Percentiles rank a stretch among this genome's conserved stretches.
phyloP scores from a whole-genome alignment of 1,140 invertebrate genomes.

The Ceratina japonica region DNA sequence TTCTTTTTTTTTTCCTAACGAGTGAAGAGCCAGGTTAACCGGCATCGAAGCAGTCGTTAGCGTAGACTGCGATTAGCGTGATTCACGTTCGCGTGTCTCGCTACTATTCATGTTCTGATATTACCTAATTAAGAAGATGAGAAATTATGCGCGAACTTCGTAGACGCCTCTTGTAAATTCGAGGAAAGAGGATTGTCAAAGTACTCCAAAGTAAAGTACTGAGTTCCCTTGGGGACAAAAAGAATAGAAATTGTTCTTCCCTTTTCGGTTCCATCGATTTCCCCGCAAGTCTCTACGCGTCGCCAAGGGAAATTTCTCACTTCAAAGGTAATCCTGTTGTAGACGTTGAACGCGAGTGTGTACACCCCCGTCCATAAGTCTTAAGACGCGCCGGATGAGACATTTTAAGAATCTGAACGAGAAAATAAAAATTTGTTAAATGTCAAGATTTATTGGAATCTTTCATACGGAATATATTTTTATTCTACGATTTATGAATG shows the following conservation, averaged over 20 bases:
- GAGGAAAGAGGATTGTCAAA: conserved; percentile 2
- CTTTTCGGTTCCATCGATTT: conserved; percentile 27
- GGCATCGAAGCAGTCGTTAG: not conserved
- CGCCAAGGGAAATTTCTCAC: conserved; percentile 37
- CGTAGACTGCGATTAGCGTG: not conserved
- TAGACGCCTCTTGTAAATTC: not conserved
- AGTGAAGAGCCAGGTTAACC: not conserved
- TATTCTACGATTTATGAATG: no score
- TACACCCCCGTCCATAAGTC: not conserved
- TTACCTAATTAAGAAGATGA: no score
- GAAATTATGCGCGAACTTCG: not conserved
- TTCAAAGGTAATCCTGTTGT: conserved; percentile 3
- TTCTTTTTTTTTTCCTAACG: conserved; percentile 9
- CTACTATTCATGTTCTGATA: no score
- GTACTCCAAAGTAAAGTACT: conserved; percentile 20
- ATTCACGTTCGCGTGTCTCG: conserved; percentile 6
- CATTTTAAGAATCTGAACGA: no score
- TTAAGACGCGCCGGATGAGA: no score
- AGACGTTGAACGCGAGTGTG: not conserved
- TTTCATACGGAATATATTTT: no score
- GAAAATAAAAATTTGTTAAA: no score
- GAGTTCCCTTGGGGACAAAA: conserved; percentile 5
- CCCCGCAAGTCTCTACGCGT: not conserved
- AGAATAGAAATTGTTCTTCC: conserved; percentile 3
- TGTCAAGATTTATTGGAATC: no score